Evolutionary conservation across 1,140 invertebrate genomes (phyloP).

Genomic region (Papilio xuthus): DNA sequence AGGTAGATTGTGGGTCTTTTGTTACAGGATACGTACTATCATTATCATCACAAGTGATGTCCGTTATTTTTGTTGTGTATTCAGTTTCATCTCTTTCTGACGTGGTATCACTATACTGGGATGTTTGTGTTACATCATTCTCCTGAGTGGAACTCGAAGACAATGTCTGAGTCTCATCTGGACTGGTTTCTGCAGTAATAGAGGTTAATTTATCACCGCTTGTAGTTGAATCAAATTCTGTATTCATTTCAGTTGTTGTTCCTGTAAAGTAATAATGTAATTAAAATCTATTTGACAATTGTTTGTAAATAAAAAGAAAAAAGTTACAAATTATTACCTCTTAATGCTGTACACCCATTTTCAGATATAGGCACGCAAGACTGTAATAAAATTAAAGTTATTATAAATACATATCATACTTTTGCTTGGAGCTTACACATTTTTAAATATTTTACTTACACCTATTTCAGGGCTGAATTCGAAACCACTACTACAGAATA

Average conservation of each 20-base stretch:
- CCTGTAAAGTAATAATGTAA: not conserved
- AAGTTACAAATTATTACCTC: conserved; percentile 12
- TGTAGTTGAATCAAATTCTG: conserved; percentile 23
- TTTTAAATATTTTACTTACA: conserved; percentile 49
- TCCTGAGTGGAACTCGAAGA: not conserved
- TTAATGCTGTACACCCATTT: conserved; percentile 48
- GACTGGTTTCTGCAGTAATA: not conserved
- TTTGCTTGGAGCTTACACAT: too few relatives aligned
- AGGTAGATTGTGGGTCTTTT: not conserved
- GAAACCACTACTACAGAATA: conserved; percentile 48
- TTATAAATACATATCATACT: too few relatives aligned
- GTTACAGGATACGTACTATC: not conserved
- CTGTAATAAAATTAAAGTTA: conserved; percentile 43
- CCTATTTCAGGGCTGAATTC: conserved; percentile 53
- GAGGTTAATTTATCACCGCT: not conserved
- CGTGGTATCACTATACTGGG: not conserved
- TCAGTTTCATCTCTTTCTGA: not conserved
- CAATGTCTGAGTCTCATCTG: not conserved
- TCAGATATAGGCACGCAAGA: conserved; percentile 48
- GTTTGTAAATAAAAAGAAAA: not conserved
- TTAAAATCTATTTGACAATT: not conserved
- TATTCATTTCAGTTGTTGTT: not conserved
- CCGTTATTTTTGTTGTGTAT: not conserved
- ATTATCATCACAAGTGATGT: not conserved
- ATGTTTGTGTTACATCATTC: not conserved